phyloP scores from a whole-genome alignment of 2,797 vertebrate genomes.

The Cynopterus sphinx region DNA sequence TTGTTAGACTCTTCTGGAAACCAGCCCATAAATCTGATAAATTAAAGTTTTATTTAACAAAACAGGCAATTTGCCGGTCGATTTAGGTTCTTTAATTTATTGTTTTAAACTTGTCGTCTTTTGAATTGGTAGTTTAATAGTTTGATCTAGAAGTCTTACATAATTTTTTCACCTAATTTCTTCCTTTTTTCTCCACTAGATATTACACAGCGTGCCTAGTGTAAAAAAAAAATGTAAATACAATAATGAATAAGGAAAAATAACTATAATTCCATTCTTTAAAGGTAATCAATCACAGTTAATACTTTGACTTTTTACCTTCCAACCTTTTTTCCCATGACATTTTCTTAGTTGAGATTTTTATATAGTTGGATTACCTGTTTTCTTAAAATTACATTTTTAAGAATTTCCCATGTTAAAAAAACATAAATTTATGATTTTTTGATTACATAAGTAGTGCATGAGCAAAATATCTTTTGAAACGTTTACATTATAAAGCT shows the following conservation, averaged over 20 bases:
- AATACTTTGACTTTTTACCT: slow-evolving; percentile 43
- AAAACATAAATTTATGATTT: not conserved
- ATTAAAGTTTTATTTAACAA: not conserved
- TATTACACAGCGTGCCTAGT: slow-evolving; percentile 11
- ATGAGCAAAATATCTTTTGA: slow-evolving; percentile 23
- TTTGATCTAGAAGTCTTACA: not conserved
- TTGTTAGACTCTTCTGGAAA: not conserved
- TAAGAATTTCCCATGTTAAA: slow-evolving; percentile 11
- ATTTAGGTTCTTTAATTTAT: not conserved
- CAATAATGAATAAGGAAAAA: not conserved
- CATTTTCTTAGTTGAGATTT: slow-evolving; percentile 31
- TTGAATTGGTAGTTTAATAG: not conserved
- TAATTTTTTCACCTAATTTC: not conserved
- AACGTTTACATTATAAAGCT: slow-evolving; percentile 17
- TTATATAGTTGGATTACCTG: not conserved
- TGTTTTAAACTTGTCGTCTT: not conserved
- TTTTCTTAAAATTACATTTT: not conserved
- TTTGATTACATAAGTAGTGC: not conserved
- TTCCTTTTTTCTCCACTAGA: not conserved
- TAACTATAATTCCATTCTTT: not conserved
- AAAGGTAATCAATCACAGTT: not conserved
- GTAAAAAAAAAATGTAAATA: not conserved
- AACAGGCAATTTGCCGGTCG: not conserved
- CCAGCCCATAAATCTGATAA: not conserved
- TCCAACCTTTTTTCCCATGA: not conserved